Conservation (phyloP, 92 coral and sea anemone species). For the Epizoanthus rinbou region DNA sequence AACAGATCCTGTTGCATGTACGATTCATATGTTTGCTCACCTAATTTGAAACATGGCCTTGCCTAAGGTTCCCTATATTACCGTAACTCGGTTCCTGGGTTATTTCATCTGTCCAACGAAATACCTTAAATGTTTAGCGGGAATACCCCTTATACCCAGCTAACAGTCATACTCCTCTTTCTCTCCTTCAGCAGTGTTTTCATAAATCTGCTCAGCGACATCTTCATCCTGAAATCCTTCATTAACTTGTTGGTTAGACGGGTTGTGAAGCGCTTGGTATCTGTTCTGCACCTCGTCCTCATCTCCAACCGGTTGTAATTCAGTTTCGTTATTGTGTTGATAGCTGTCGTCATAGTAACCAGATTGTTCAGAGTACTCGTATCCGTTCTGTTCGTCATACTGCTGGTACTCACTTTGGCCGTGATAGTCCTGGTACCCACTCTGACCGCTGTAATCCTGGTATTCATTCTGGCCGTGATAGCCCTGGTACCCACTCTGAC, state of each 20-base stretch:
- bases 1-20: no score
- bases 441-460: neutral
- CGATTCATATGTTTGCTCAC: no score
- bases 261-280: neutral
- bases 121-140: no score
- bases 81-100: no score
- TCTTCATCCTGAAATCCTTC: slow-evolving; percentile 15
- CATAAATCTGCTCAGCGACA: slow-evolving; percentile 10
- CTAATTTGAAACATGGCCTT: no score
- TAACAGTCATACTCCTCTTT: neutral
- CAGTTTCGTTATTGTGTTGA: neutral
- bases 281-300: neutral
- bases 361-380: neutral
- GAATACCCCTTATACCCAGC: neutral
- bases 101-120: no score
- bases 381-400: neutral
- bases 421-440: neutral
- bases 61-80: no score
- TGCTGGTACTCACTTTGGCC: neutral
- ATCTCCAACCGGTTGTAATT: neutral
- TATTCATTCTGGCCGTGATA: neutral
- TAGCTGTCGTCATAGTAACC: slow-evolving; percentile 3
- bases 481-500: neutral
- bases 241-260: neutral
- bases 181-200: slow-evolving; percentile 16